Evolutionary conservation across 2,888 invertebrate species (phyloP), one percentile per base, ranked within the genome.

Genomic region (Oxyteleia sp.): DNA sequence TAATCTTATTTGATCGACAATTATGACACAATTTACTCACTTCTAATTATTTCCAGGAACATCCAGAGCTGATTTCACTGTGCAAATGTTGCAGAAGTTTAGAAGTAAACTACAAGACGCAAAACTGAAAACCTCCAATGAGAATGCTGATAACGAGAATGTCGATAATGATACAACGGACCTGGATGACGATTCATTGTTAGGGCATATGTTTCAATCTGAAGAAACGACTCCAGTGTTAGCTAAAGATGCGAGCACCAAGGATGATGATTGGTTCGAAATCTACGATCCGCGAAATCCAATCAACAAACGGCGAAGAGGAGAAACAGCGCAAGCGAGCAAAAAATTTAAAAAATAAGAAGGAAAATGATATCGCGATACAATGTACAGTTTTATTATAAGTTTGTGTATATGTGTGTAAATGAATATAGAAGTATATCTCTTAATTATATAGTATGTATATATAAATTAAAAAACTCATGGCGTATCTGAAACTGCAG

Each of bases 201-300:
- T 97, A 89, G 94, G 95, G 0, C 96, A 96, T 89, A 94, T 94
- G 1, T 93, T 97, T 0, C 94, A 94, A 0, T 97, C 97, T 88
- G 95, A 96, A 83, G 96, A 96, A 5, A 95, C 95, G 82, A 94
- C 94, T 0, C 95, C 96, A 0, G 96, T 97, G 1, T 91, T 98
- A 29, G 98, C 98, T 0, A 98, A 97, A 89, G 99, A 99, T 94
- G 99, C 99, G 0, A 99, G 98, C 66, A 96, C 97, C 0, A 98
- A 98, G 91, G 96, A 96, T 53, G 97, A 98, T 87, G 99, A 99
- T 89, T 98, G 99, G 97, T 99, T 98, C 92, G 98, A 99, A 91
- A 98, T 99, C 26, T 97, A 97, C 90, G 99, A 99, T 94, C 99
- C 99, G 0, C 94, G 99, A 84, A 99, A 99, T 94, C 97, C 98